Percentiles rank a stretch among this genome's conserved stretches.
These are phyloP conservation scores for Paratrypauchen microcephalus DNA, from an alignment of 2,797 vertebrate species.

Conservation along the genomic window DNA sequence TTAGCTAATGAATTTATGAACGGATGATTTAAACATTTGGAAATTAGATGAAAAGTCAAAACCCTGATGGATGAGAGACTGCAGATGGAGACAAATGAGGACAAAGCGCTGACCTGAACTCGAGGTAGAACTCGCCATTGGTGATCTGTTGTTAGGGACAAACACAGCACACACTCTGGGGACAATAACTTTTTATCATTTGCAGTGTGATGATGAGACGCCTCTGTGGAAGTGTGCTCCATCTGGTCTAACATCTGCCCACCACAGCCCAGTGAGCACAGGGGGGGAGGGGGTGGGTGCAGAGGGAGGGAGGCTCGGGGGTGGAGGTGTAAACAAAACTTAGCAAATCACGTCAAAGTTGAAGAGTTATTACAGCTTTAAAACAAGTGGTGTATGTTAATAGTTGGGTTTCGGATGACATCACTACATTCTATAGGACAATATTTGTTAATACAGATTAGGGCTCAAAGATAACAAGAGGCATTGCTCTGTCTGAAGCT, in stretches of 20 bases:
- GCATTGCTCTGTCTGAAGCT: no score
- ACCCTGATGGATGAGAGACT: neutral
- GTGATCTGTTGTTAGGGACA: constrained; percentile 13
- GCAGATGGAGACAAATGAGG: neutral
- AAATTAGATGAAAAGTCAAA: neutral
- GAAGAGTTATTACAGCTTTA: constrained; percentile 2
- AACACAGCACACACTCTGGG: constrained; percentile 6
- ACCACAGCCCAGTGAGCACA: neutral
- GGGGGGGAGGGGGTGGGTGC: no score
- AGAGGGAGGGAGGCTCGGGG: constrained; percentile 3
- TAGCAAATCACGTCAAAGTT: neutral
- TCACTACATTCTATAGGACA: no score
- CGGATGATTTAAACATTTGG: constrained; percentile 1
- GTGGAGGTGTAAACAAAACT: constrained; percentile 22
- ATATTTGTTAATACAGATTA: no score
- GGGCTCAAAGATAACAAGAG: no score
- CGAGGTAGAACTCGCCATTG: neutral
- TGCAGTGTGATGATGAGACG: constrained; percentile 22
- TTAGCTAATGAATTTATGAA: constrained; percentile 8
- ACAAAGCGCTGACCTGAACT: constrained; percentile 1
- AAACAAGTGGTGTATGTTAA: neutral
- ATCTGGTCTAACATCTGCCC: constrained; percentile 52
- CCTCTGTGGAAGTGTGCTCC: constrained; percentile 23
- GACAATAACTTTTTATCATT: constrained; percentile 26
- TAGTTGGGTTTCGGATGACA: neutral